Conservation (phyloP, 2,113 vertebrate genomes). For the Lophius piscatorius region DNA sequence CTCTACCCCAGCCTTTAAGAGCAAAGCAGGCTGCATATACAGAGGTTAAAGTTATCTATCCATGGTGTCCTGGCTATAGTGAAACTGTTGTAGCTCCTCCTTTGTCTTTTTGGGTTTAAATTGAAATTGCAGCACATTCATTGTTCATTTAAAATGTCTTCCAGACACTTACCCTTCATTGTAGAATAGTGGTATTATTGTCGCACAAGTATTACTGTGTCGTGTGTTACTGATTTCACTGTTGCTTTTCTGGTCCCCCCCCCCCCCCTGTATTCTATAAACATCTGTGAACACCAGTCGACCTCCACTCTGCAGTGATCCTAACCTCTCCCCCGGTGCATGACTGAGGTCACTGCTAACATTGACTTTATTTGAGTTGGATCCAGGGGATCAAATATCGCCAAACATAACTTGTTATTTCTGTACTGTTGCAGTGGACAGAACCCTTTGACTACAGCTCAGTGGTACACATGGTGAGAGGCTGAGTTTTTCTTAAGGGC, state of each 20-base stretch:
- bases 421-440: constrained; percentile 55
- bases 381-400: constrained; percentile 68
- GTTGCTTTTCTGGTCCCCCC: neutral
- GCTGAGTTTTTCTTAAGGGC: constrained; percentile 20
- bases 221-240: constrained; percentile 5
- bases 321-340: constrained; percentile 43
- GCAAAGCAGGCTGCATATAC: constrained; percentile 18
- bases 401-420: constrained; percentile 74
- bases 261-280: neutral
- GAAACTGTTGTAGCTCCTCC: neutral
- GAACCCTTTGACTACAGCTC: constrained; percentile 46
- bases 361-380: constrained; percentile 60
- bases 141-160: constrained; percentile 1
- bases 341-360: constrained; percentile 58
- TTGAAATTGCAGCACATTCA: neutral
- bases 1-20: constrained; percentile 36
- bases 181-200: neutral
- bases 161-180: neutral
- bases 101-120: neutral
- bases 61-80: neutral
- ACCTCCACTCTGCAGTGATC: constrained; percentile 32
- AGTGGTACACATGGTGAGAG: constrained; percentile 38
- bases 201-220: neutral
- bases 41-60: constrained; percentile 33
- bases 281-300: constrained; percentile 27